Conservation (phyloP, 2,888 invertebrate genomes). For the Stratiomys singularior region DNA sequence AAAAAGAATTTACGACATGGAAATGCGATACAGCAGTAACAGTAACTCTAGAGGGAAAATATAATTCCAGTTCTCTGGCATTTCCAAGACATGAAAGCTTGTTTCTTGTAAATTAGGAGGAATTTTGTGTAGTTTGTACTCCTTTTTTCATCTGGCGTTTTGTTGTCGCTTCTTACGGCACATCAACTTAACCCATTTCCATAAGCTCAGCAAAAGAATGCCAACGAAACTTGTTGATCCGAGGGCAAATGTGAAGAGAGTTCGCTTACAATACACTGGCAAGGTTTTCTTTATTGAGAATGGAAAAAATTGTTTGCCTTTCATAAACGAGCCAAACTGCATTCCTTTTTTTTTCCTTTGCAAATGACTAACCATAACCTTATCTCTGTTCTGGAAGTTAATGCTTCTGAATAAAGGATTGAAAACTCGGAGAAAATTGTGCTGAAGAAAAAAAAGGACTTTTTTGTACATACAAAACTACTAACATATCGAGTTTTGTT, state of each 20-base stretch:
- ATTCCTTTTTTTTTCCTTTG: too few relatives aligned
- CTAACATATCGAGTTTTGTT: too few relatives aligned
- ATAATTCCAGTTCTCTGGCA: constrained; percentile 7
- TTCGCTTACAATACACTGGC: too few relatives aligned
- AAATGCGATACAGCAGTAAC: constrained; percentile 2
- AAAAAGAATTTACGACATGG: neutral
- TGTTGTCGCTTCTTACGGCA: neutral
- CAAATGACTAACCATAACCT: too few relatives aligned
- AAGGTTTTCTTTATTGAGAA: neutral
- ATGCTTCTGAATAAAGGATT: too few relatives aligned
- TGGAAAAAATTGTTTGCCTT: too few relatives aligned
- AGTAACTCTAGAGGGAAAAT: constrained; percentile 2
- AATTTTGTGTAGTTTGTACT: constrained; percentile 17
- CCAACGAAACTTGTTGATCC: constrained; percentile 31
- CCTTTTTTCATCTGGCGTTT: too few relatives aligned
- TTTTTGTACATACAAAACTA: too few relatives aligned
- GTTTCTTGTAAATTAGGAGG: constrained; percentile 37
- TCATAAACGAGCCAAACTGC: too few relatives aligned
- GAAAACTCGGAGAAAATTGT: too few relatives aligned
- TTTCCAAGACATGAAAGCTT: constrained; percentile 32
- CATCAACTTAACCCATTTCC: constrained; percentile 11
- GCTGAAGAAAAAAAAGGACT: too few relatives aligned
- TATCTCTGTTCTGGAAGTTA: too few relatives aligned
- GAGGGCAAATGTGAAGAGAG: neutral
- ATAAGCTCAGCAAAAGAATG: constrained; percentile 4